Percentiles rank a stretch among this genome's conserved stretches.
These are phyloP conservation scores for Cichlasoma orientale DNA, from an alignment of 2,797 vertebrate species.

Conservation along the genomic window DNA sequence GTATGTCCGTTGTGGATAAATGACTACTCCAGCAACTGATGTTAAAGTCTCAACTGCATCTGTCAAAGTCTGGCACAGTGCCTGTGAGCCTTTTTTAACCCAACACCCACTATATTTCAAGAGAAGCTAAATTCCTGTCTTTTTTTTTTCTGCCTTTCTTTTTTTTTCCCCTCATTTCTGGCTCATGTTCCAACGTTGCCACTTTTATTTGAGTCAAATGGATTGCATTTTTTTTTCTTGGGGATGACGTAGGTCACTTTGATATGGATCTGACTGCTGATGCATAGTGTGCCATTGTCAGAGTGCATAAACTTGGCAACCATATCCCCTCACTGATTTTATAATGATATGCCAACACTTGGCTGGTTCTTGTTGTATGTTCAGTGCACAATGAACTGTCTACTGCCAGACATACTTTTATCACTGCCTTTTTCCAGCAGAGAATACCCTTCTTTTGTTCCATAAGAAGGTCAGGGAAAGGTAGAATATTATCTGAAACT, in stretches of 20 bases:
- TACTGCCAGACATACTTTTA: conserved; percentile 32
- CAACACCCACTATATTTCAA: conserved; percentile 57
- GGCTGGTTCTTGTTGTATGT: conserved; percentile 36
- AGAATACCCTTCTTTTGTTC: conserved; percentile 33
- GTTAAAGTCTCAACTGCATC: conserved; percentile 66
- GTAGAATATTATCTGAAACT: conserved; percentile 38
- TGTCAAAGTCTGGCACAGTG: conserved; percentile 71
- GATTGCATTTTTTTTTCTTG: conserved; percentile 27
- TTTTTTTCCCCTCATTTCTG: conserved; percentile 19
- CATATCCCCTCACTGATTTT: conserved; percentile 42
- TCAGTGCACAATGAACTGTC: conserved; percentile 40
- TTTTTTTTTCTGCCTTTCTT: conserved; percentile 13
- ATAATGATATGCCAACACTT: conserved; percentile 57
- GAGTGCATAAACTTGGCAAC: conserved; percentile 54
- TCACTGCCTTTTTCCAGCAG: conserved; percentile 8
- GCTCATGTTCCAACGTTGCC: conserved; percentile 27
- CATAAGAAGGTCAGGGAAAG: conserved; percentile 32
- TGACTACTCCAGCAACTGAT: conserved; percentile 67
- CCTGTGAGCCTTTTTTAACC: conserved; percentile 63
- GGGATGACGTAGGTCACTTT: conserved; percentile 47
- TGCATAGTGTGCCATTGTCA: conserved; percentile 46
- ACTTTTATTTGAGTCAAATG: conserved; percentile 55
- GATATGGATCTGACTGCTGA: conserved; percentile 61
- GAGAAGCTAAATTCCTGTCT: conserved; percentile 35
- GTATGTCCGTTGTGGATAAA: conserved; percentile 64